Evolutionary conservation across 1,140 invertebrate species (phyloP).

Genomic region (Bombus impatiens): DNA sequence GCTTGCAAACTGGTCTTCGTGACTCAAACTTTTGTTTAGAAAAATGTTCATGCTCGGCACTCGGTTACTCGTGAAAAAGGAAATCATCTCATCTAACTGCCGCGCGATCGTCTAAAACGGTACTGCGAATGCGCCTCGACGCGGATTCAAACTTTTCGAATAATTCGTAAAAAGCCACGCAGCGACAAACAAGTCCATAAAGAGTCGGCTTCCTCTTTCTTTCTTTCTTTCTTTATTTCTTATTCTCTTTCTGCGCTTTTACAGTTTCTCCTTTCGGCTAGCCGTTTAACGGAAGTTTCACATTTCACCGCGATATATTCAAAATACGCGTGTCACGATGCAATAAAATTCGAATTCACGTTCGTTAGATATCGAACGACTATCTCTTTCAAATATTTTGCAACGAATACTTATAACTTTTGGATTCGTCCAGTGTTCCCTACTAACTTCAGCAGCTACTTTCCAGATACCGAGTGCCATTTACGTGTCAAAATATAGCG

Average conservation of each 20-base stretch:
- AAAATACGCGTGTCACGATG: not conserved
- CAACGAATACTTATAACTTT: not conserved
- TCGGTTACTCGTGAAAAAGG: constrained; percentile 47
- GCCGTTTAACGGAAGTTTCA: constrained; percentile 62
- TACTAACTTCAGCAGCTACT: not conserved
- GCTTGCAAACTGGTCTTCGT: not conserved
- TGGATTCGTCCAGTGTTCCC: not conserved
- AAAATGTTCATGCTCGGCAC: constrained; percentile 39
- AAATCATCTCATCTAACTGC: constrained; percentile 59
- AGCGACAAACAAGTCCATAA: constrained; percentile 75
- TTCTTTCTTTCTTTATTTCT: constrained; percentile 14
- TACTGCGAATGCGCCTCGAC: constrained; percentile 53
- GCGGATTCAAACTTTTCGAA: constrained; percentile 67
- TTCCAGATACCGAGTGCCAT: not conserved
- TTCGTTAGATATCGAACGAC: not conserved
- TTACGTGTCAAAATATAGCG: not conserved
- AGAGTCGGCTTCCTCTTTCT: constrained; percentile 57
- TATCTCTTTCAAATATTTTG: constrained; percentile 28
- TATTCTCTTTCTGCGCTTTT: not conserved
- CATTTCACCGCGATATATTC: constrained; percentile 51
- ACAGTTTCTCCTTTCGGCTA: constrained; percentile 30
- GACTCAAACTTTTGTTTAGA: constrained; percentile 29
- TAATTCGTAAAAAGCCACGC: constrained; percentile 69
- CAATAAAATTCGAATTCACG: not conserved
- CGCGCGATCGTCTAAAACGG: constrained; percentile 59